Conservation (phyloP, 2,888 invertebrate genomes). For the Chydorus sphaericus region DNA sequence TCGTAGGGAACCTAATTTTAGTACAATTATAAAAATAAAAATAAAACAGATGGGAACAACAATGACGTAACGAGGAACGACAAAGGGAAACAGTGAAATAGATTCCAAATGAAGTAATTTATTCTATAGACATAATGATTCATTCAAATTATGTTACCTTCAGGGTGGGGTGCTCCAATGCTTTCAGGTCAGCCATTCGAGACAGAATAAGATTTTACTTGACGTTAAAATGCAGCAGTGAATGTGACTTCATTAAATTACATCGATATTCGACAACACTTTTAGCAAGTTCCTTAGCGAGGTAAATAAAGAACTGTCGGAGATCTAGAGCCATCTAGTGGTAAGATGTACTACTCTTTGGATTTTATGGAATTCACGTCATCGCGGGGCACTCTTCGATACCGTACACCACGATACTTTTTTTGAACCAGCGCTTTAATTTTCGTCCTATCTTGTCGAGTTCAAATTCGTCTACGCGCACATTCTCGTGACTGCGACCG, state of each 20-base stretch:
- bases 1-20: slow-evolving; percentile 86
- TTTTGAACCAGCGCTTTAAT: no score
- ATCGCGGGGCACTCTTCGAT: no score
- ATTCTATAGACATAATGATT: neutral
- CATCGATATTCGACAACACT: no score
- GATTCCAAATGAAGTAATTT: neutral
- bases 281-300: neutral
- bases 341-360: no score
- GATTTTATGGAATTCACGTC: no score
- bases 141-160: slow-evolving; percentile 43
- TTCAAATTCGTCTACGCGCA: no score
- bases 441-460: no score
- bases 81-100: neutral
- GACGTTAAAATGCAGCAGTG: neutral
- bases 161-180: slow-evolving; percentile 86
- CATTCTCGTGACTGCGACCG: no score
- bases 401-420: no score
- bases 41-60: neutral
- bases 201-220: neutral
- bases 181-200: slow-evolving; percentile 77
- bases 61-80: neutral
- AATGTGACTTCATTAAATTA: no score
- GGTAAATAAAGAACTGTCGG: neutral
- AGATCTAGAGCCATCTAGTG: neutral
- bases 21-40: no score